These are phyloP conservation scores for Brachionus rotundiformis DNA, from an alignment of 1,140 invertebrate genomes.

Conservation along the genomic window DNA sequence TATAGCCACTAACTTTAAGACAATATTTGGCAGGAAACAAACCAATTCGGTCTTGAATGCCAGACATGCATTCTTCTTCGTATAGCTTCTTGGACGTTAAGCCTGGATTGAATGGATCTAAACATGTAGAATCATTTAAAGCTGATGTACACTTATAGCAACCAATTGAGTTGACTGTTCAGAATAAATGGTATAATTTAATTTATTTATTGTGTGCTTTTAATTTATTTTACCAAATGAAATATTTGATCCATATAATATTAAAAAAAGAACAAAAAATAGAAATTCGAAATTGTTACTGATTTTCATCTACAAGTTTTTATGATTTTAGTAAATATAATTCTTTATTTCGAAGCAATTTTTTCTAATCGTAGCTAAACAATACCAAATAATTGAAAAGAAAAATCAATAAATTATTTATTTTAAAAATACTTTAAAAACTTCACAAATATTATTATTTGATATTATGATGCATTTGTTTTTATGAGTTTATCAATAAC, in stretches of 20 bases:
- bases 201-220: background rate
- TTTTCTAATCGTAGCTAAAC: background rate
- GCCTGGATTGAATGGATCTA: conserved; percentile 50
- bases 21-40: conserved; percentile 47
- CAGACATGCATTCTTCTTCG: conserved; percentile 39
- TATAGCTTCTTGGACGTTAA: background rate
- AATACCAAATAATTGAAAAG: background rate
- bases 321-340: background rate
- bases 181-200: background rate
- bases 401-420: conserved; percentile 20
- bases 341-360: background rate
- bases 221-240: background rate
- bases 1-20: conserved; percentile 48
- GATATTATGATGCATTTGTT: background rate
- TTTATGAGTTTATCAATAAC: background rate
- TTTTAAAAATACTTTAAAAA: background rate
- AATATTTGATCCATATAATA: conserved; percentile 10
- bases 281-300: background rate
- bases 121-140: conserved; percentile 25
- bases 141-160: conserved; percentile 43
- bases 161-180: conserved; percentile 13
- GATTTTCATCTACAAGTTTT: background rate
- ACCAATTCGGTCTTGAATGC: conserved; percentile 46
- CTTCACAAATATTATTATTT: conserved; percentile 7
- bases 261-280: background rate